Evolutionary conservation across 2,797 vertebrate species (phyloP).

Genomic region (Helarctos malayanus): DNA sequence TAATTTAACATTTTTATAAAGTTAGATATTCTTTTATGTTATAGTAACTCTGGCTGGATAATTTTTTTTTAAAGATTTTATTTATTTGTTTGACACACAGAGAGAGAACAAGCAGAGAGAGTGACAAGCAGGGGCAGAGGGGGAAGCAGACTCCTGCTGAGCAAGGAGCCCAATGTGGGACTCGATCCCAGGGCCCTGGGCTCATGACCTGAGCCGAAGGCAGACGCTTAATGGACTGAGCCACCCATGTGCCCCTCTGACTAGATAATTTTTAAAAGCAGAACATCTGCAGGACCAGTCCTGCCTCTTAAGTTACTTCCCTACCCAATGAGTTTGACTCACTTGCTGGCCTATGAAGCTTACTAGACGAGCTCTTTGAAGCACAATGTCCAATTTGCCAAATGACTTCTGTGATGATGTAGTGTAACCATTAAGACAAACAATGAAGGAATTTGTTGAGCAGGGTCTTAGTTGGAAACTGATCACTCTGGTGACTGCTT

Average conservation of each 20-base stretch:
- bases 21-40: neutral
- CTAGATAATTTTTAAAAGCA: neutral
- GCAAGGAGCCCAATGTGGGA: too few species aligned
- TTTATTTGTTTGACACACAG: too few species aligned
- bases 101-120: too few species aligned
- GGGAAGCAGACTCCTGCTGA: too few species aligned
- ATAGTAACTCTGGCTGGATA: neutral
- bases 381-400: neutral
- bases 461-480: slow-evolving; percentile 13
- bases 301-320: neutral
- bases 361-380: neutral
- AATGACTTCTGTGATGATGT: neutral
- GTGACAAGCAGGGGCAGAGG: too few species aligned
- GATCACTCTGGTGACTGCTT: neutral
- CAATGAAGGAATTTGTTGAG: neutral
- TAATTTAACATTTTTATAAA: slow-evolving; percentile 33
- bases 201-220: too few species aligned
- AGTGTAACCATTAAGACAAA: slow-evolving; percentile 29
- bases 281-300: neutral
- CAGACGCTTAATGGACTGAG: too few species aligned
- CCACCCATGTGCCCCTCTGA: neutral
- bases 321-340: neutral
- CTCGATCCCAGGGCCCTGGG: too few species aligned
- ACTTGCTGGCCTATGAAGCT: neutral
- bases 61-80: too few species aligned